Evolutionary conservation across 1,140 invertebrate species (phyloP), one percentile per base, ranked within the genome.

Genomic region (Asbolus verrucosus): DNA sequence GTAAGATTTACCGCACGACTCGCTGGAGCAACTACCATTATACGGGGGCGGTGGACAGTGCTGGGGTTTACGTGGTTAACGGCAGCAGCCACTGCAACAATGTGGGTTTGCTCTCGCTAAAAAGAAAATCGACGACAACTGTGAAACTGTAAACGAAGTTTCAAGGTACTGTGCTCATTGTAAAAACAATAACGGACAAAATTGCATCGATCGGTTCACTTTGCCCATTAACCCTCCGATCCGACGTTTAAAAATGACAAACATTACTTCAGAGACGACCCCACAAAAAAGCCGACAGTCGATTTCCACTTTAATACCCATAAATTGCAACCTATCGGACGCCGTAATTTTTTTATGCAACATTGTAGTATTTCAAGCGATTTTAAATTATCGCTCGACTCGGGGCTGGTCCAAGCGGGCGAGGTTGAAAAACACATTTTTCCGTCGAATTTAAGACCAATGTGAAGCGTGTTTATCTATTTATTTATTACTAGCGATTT

Each of bases 11-110:
- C 69, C 6, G 66, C 30, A 73, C 59, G 8, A 72, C 69, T 15
- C 67, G 79, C 41, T 80, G 77, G 78, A 77, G 73, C 70, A 77
- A 75, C 61, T 80, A 78, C 36, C 74, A 77, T 14, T 72, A 75
- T 30, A 75, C 76, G 3, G 76, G 75, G 14, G 75, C 69, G 0
- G 73, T 70, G 8, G 75, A 79, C 13, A 79, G 77, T 14, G 77
- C 73, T 5, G 79, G 76, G 3, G 76, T 81, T 21, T 80, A 75
- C 27, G 76, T 79, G 6, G 71, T 79, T 13, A 80, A 80, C 43
- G 77, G 76, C 3, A 74, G 73, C 41, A 76, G 72, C 15, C 72
- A 75, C 31, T 76, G 65, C 61, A 71, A 74, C 41, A 78, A 75
- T 43, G 59, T 76, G 6, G 74, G 73, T n/a, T 70, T 77, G 61